Percentiles rank a stretch among this genome's conserved stretches.
These are phyloP conservation scores for Furnarius figulus DNA, from an alignment of 2,113 vertebrate genomes.

Conservation along the genomic window DNA sequence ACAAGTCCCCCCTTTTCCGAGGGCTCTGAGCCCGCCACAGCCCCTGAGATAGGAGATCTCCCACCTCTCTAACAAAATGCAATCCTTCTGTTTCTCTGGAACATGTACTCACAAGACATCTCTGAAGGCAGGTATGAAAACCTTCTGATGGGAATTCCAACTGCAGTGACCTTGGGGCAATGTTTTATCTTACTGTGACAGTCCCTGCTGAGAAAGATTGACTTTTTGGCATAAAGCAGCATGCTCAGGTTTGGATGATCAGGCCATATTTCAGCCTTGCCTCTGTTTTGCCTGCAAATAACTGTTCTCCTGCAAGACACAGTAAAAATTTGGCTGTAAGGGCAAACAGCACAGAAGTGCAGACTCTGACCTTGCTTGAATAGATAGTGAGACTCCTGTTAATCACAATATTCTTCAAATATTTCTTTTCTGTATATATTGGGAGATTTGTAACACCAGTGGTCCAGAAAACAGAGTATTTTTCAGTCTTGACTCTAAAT, in stretches of 20 bases:
- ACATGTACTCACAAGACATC: constrained; percentile 71
- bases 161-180: constrained; percentile 67
- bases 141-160: constrained; percentile 66
- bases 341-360: not conserved
- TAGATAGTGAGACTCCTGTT: not conserved
- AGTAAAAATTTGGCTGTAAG: not conserved
- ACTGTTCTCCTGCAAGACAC: not conserved
- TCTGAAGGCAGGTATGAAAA: constrained; percentile 66
- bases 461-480: not conserved
- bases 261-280: constrained; percentile 11
- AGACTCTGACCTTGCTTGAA: not conserved
- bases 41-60: not conserved
- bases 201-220: constrained; percentile 57
- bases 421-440: not conserved
- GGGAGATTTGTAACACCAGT: not conserved
- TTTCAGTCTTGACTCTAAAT: not conserved
- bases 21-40: not conserved
- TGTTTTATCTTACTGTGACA: constrained; percentile 68
- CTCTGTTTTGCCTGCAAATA: constrained; percentile 16
- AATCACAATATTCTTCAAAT: too few relatives aligned
- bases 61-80: not conserved
- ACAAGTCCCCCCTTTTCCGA: not conserved
- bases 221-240: constrained; percentile 48
- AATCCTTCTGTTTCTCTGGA: constrained; percentile 20
- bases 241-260: constrained; percentile 4